These are phyloP conservation scores for Polymixis lichenea DNA, from an alignment of 2,888 invertebrate species.

Conservation along the genomic window DNA sequence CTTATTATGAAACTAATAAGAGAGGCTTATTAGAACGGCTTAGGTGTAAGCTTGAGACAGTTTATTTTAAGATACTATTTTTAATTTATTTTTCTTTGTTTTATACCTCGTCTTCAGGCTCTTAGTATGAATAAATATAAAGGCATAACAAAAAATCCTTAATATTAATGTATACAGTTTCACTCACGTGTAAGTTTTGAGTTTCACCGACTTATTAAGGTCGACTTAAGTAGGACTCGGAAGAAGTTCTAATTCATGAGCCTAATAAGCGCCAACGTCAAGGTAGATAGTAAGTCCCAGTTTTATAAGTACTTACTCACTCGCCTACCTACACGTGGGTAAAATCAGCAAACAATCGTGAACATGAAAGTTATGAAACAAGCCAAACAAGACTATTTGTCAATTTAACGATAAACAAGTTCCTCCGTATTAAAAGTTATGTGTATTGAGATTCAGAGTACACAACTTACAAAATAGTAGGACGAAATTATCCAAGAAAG, in stretches of 20 bases:
- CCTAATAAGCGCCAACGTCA: neutral
- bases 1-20: slow-evolving; percentile 36
- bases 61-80: neutral
- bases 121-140: neutral
- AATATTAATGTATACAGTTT: neutral
- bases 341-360: slow-evolving; percentile 8
- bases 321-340: neutral
- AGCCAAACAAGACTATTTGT: neutral
- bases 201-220: neutral
- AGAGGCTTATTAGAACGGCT: slow-evolving; percentile 5
- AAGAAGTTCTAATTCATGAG: neutral
- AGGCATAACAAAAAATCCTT: neutral
- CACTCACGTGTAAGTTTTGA: neutral
- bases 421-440: slow-evolving; percentile 5
- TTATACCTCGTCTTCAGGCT: neutral
- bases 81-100: neutral
- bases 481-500: slow-evolving; percentile 45
- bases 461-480: slow-evolving; percentile 26
- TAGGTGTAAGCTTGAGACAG: neutral
- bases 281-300: neutral
- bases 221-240: too few relatives aligned
- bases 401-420: slow-evolving; percentile 12
- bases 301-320: neutral
- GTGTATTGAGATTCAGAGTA: slow-evolving; percentile 12
- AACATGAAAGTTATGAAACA: slow-evolving; percentile 19